A percentile compares a stretch with the other conserved stretches of the same genome.
These are phyloP conservation scores for Apoderus coryli DNA, from an alignment of 2,888 invertebrate genomes.

Conservation along the genomic window DNA sequence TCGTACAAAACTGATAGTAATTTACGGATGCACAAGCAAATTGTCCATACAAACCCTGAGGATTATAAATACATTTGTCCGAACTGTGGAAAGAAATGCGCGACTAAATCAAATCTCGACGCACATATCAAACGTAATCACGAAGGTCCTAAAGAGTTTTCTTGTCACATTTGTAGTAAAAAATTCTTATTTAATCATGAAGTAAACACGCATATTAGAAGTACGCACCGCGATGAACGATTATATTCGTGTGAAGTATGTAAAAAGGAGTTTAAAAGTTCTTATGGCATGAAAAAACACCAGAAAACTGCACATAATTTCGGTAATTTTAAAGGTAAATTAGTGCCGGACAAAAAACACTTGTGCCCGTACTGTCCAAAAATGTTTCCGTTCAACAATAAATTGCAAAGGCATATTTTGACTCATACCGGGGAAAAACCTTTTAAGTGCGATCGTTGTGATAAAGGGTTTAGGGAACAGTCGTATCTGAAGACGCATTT, in stretches of 20 bases:
- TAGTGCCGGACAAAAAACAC: too few species aligned
- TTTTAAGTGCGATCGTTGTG: too few species aligned
- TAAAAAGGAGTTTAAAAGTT: too few species aligned
- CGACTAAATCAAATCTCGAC: slow-evolving; percentile 1
- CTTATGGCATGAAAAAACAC: too few species aligned
- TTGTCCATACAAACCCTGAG: slow-evolving; percentile 23
- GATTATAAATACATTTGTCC: background rate
- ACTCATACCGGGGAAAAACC: too few species aligned
- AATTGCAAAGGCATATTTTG: too few species aligned
- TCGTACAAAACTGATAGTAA: slow-evolving; percentile 23
- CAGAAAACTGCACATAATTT: too few species aligned
- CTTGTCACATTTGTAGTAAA: background rate
- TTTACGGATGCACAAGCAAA: slow-evolving; percentile 21
- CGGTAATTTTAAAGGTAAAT: too few species aligned
- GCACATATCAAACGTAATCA: background rate
- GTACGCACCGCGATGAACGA: slow-evolving; percentile 7
- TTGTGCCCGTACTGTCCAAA: too few species aligned
- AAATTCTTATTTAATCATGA: background rate
- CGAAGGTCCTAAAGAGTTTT: background rate
- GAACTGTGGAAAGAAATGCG: background rate
- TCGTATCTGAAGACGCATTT: too few species aligned
- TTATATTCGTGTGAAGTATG: background rate
- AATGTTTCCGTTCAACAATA: too few species aligned
- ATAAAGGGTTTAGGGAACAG: too few species aligned
- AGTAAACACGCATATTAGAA: slow-evolving; percentile 5